Percentiles rank a stretch among this genome's conserved stretches.
These are phyloP conservation scores for Chondrosia reniformis DNA, from an alignment of 37 sponge, comb jelly and placozoan species.

Conservation along the genomic window DNA sequence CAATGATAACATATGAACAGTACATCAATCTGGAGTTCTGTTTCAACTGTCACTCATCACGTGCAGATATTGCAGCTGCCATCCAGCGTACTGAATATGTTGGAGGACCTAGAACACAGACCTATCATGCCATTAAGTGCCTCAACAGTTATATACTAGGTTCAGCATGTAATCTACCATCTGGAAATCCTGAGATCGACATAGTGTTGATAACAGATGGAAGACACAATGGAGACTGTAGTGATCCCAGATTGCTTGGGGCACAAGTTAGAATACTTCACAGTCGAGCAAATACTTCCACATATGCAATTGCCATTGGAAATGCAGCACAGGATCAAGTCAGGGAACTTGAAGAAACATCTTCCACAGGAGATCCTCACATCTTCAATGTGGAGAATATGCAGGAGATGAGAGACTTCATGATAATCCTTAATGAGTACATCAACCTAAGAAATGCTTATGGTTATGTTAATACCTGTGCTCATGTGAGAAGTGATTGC, in stretches of 20 bases:
- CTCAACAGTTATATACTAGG: slow-evolving; percentile 11
- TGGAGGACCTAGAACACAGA: slow-evolving; percentile 2
- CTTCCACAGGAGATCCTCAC: not conserved
- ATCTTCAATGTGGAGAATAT: slow-evolving; percentile 18
- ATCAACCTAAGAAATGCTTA: too few species aligned
- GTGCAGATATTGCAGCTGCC: not conserved
- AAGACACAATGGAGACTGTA: slow-evolving; percentile 16
- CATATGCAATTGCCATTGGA: slow-evolving; percentile 31
- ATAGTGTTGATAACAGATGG: slow-evolving; percentile 42
- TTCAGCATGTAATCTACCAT: slow-evolving; percentile 13
- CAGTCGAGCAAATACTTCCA: slow-evolving; percentile 7
- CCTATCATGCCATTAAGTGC: slow-evolving; percentile 31
- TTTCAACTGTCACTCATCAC: slow-evolving; percentile 20
- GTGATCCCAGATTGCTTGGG: not conserved
- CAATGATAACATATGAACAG: slow-evolving; percentile 18
- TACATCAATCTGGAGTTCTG: slow-evolving; percentile 34
- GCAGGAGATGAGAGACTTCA: too few species aligned
- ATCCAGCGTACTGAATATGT: not conserved
- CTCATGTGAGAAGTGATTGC: too few species aligned
- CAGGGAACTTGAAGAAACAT: not conserved
- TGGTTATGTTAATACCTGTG: too few species aligned
- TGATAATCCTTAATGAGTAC: too few species aligned
- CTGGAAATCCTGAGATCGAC: not conserved
- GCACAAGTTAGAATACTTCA: slow-evolving; percentile 15
- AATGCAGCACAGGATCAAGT: not conserved